Base-by-base conservation (phyloP, 2,888 invertebrate species). In the Dugesia japonica region DNA sequence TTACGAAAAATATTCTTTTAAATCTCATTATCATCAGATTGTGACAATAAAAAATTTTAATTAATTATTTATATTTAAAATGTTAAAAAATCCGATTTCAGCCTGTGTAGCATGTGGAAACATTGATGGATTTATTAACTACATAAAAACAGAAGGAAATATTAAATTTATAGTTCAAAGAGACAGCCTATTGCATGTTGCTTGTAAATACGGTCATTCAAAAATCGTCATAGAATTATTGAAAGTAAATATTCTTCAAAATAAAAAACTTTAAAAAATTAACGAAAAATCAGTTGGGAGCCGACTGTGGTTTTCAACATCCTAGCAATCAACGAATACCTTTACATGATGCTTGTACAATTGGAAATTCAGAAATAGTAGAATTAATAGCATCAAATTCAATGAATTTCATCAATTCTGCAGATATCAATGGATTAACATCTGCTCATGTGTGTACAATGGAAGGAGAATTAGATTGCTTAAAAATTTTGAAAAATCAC, bases 1-100 rank as follows among this genome's bases (percentile, higher is more conserved):
- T n/a, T n/a, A n/a, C n/a, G n/a, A n/a, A n/a, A n/a, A n/a, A n/a
- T n/a, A n/a, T n/a, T n/a, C n/a, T n/a, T n/a, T n/a, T n/a, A n/a
- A n/a, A n/a, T n/a, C n/a, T n/a, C n/a, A n/a, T n/a, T n/a, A n/a
- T n/a, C n/a, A n/a, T n/a, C n/a, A n/a, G n/a, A n/a, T n/a, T n/a
- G n/a, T n/a, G n/a, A n/a, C n/a, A n/a, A n/a, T n/a, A n/a, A n/a
- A n/a, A n/a, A n/a, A n/a, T n/a, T n/a, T n/a, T n/a, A n/a, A n/a
- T n/a, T n/a, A n/a, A n/a, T n/a, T n/a, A n/a, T n/a, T n/a, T n/a
- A n/a, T n/a, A n/a, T n/a, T n/a, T n/a, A 31, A 31, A 31, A 56
- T 56, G 56, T n/a, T 56, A 56, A 56, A 56, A 56, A 56, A 56
- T 56, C 56, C 56, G n/a, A 56, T 56, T 20, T 56, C 56, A 56